These are phyloP conservation scores for Synergus japonicus DNA, from an alignment of 2,888 invertebrate genomes.

Conservation along the genomic window DNA sequence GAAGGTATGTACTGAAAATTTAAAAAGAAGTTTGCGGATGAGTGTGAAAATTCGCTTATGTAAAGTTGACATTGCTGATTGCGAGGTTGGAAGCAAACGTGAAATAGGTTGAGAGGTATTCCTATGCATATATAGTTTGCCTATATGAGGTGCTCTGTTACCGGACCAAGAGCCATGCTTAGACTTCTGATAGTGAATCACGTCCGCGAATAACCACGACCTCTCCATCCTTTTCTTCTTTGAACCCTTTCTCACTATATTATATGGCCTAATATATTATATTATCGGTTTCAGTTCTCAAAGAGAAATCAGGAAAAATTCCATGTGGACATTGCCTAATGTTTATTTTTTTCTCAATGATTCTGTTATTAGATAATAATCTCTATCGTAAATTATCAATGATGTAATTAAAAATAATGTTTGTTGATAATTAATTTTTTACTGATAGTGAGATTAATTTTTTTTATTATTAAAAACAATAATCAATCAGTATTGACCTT, in stretches of 20 bases:
- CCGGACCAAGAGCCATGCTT: not conserved
- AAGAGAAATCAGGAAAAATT: not conserved
- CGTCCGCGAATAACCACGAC: constrained; percentile 60
- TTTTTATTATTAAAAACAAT: no score
- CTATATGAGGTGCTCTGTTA: constrained; percentile 2
- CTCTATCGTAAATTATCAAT: no score
- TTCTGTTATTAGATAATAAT: no score
- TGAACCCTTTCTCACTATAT: constrained; percentile 14
- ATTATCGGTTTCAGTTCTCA: constrained; percentile 2
- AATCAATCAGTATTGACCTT: no score
- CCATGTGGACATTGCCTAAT: not conserved
- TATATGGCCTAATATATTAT: not conserved
- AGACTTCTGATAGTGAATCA: constrained; percentile 60
- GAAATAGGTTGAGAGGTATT: not conserved
- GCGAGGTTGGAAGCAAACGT: not conserved
- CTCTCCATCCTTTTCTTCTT: constrained; percentile 32
- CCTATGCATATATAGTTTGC: not conserved
- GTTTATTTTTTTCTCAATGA: no score
- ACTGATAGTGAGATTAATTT: no score
- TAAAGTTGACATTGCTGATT: not conserved
- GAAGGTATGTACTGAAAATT: not conserved
- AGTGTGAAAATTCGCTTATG: not conserved
- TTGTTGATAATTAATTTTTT: no score
- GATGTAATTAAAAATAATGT: no score
- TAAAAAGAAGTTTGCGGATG: not conserved